Base-by-base conservation (phyloP, 1,140 invertebrate genomes). In the Brachionus angularis region DNA sequence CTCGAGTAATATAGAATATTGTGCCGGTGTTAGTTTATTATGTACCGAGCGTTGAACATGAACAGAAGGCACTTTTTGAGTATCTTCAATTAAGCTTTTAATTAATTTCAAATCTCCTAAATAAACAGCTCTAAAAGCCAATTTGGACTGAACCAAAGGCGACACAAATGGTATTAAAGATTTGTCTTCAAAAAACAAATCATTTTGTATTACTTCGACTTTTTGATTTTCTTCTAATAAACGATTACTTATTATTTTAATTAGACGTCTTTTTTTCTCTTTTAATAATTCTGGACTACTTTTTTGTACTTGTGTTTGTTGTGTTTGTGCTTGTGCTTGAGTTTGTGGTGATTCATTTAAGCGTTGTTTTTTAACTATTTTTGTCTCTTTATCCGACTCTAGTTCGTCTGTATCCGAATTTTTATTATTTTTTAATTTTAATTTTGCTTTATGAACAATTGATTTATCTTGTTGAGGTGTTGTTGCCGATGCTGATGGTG, bases 171-270 rank as follows among this genome's bases (percentile, higher is more conserved):
- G 83, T 50, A 84, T 77, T 1, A 71, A 64, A 50, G 75, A 78
- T 76, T 76, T 78, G 53, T 78, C 77, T 71, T 84, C 78, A 76
- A 83, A 83, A n/a, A 83, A 79, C 4, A 82, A 82, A 73, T 84
- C 82, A 71, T 79, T 78, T 58, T 80, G 78, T 49, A 81, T 75
- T 2, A 81, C 74, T 55, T 79, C 82, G 0, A 79, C 72, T 34
- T 76, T 73, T 8, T 73, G 74, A 61, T 76, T 78, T 31, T 75
- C 75, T 23, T 75, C 58, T n/a, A 78, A 50, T 39, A 21, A 46
- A 5, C 58, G 42, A 64, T 64, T 64, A 18, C 58, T 64, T 18
- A 46, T 23, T 18, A 64, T 46, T 25, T 64, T 64, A 12, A 33
- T 25, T 27, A 64, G 16, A 21, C 47, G 36, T 25, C 39, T 8